Evolutionary conservation across 2,113 vertebrate genomes (phyloP), one percentile per base, ranked within the genome.

Genomic region (Rhea pennata): DNA sequence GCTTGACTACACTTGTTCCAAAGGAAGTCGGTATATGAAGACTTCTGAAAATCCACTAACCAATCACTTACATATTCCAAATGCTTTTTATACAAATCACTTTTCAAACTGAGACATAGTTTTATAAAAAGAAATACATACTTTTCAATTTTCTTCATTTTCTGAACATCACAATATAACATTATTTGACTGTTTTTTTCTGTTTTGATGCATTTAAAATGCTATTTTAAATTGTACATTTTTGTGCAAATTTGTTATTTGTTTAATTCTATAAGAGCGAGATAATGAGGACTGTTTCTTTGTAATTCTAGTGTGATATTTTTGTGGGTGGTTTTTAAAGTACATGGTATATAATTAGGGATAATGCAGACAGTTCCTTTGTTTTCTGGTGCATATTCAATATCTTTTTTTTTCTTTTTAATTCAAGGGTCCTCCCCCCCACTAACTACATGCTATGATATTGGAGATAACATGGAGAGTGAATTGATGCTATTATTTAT

Each of bases 291-390:
- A 81, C 51, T 80, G 24, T 84, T 95, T 56, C 78, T 94, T 90
- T 96, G 75, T 97, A 96, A 97, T 95, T 96, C 91, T 73, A 96
- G 85, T 74, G 73, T 92, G 72, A 84, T 96, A 83, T 96, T 97
- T 97, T 96, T 85, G 94, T 96, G 96, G 88, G 91, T 97, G 90
- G 87, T 84, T 97, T 98, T 97, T 95, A 92, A 93, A 97, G 96
- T 61, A 84, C 75, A 84, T 15, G 21, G 62, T 85, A 73, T 96
- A 79, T 86, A 97, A 98, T 98, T 97, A 97, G 80, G 79, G 93
- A 96, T 96, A 96, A 96, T 74, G 58, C 51, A 95, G 87, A 86
- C 77, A 89, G 51, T 58, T 96, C 44, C 83, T 96, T 95, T 94
- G 79, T 95, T 96, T 92, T 91, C 78, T 24, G 62, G 51, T 39